Evolutionary conservation across 64 coral and sea anemone genomes (phyloP).

Genomic region (Platygyra sinensis): DNA sequence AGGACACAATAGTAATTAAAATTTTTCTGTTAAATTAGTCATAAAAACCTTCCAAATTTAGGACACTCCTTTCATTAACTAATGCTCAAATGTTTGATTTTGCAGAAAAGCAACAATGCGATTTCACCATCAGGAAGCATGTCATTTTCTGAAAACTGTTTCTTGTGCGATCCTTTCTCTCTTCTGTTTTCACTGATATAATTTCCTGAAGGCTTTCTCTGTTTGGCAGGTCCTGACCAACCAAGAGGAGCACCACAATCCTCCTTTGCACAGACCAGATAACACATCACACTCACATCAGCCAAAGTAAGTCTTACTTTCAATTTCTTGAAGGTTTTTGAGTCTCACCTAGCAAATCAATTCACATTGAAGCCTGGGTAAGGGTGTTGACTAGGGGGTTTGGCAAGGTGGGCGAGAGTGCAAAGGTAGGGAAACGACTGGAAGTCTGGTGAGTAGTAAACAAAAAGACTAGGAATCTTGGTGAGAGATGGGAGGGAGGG

Average conservation of each 20-base stretch:
- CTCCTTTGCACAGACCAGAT: conserved; percentile 5
- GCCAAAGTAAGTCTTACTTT: conserved; percentile 11
- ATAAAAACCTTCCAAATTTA: no score
- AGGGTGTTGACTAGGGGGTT: no score
- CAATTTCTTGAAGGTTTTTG: neutral
- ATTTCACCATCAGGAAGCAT: conserved; percentile 19
- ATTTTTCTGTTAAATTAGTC: no score
- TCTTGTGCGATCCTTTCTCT: conserved; percentile 71
- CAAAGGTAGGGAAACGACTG: no score
- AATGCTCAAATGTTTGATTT: neutral
- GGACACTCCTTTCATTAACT: no score
- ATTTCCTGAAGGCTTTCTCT: conserved; percentile 82
- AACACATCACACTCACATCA: neutral
- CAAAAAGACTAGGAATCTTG: no score
- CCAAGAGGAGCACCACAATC: conserved; percentile 61
- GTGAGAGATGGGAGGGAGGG: no score
- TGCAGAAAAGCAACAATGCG: conserved; percentile 15
- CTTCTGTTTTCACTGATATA: conserved; percentile 82
- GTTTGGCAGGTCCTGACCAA: conserved; percentile 69
- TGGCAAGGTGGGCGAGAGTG: no score
- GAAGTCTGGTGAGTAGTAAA: no score
- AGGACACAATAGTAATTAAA: no score
- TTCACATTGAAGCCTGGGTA: no score
- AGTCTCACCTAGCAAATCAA: no score
- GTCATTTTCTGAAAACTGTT: conserved; percentile 44